Percentiles rank a stretch among this genome's conserved stretches.
Evolutionary conservation across 2,888 invertebrate genomes (phyloP).

Genomic region (Eulithis prunata): DNA sequence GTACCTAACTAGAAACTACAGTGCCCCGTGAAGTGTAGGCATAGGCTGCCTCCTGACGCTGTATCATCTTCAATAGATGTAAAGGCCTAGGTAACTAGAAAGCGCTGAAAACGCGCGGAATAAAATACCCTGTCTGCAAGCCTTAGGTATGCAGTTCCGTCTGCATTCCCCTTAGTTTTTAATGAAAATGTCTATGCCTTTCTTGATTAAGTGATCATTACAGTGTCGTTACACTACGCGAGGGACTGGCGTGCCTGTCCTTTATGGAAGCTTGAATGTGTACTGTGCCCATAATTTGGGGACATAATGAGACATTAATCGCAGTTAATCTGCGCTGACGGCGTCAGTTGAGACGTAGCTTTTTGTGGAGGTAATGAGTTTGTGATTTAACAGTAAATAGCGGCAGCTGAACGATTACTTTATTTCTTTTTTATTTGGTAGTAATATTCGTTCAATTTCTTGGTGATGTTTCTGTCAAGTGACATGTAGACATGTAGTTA

Average conservation of each 20-base stretch:
- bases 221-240: conserved; percentile 60
- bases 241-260: conserved; percentile 48
- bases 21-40: no score
- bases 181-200: conserved; percentile 58
- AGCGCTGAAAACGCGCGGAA: no score
- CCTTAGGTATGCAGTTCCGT: neutral
- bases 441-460: no score
- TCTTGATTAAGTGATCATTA: conserved; percentile 71
- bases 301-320: conserved; percentile 59
- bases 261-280: conserved; percentile 57
- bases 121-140: no score
- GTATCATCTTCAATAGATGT: no score
- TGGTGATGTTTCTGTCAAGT: no score
- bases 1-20: no score
- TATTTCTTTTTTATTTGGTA: neutral
- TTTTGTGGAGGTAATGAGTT: conserved; percentile 20
- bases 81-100: no score
- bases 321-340: conserved; percentile 55
- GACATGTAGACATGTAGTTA: no score
- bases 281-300: conserved; percentile 60
- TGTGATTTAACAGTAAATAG: conserved; percentile 5
- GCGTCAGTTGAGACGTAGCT: conserved; percentile 26
- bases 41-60: no score
- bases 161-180: conserved; percentile 35
- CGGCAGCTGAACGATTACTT: neutral